Evolutionary conservation across 1,140 invertebrate genomes (phyloP).

Genomic region (Drosophila subpulchrella): DNA sequence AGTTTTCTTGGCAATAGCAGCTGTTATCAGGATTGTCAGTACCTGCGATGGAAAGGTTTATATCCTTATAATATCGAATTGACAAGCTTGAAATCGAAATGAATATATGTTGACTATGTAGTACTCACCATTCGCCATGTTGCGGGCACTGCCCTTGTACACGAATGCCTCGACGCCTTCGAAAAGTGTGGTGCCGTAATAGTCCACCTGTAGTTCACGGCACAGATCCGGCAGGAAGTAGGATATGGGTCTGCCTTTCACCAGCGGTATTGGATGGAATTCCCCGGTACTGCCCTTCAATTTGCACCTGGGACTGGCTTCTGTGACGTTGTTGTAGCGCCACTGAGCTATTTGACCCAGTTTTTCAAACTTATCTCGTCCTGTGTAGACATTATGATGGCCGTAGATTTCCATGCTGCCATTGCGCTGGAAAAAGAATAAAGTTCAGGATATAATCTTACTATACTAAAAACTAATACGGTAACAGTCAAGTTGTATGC

Average conservation of each 20-base stretch:
- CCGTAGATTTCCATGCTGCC: constrained; percentile 89
- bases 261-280: constrained; percentile 88
- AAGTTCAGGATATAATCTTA: too few species aligned
- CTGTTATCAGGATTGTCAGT: constrained; percentile 56
- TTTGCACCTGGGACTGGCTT: constrained; percentile 86
- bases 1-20: constrained; percentile 56
- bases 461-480: too few species aligned
- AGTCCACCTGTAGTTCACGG: constrained; percentile 86
- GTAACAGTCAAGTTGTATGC: too few species aligned
- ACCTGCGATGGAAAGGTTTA: constrained; percentile 17
- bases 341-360: constrained; percentile 89
- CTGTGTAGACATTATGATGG: constrained; percentile 90
- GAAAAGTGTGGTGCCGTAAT: constrained; percentile 85
- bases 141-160: constrained; percentile 85
- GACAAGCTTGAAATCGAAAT: too few species aligned
- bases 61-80: neutral
- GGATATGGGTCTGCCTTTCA: constrained; percentile 86
- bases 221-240: constrained; percentile 90
- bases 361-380: constrained; percentile 86
- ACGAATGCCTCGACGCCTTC: constrained; percentile 86
- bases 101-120: too few species aligned
- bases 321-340: constrained; percentile 87
- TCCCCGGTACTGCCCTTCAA: constrained; percentile 90
- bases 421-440: constrained; percentile 87
- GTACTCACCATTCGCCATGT: constrained; percentile 87